Percentiles rank a stretch among this genome's conserved stretches.
These are phyloP conservation scores for Corythoichthys haematopterus DNA, from an alignment of 2,113 vertebrate genomes.

Conservation along the genomic window DNA sequence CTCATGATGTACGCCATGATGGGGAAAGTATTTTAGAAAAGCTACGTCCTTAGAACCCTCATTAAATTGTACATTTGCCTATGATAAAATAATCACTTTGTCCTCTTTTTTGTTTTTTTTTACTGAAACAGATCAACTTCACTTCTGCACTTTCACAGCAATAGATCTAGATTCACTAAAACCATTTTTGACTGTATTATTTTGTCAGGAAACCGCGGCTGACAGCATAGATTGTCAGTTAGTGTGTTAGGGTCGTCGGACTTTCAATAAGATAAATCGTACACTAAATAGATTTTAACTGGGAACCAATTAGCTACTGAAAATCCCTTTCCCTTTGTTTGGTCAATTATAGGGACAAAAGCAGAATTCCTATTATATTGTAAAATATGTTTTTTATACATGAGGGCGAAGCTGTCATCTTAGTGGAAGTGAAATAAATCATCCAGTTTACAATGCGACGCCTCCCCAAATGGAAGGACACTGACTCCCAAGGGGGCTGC, in stretches of 20 bases:
- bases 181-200: neutral
- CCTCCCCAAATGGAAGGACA: slow-evolving; percentile 10
- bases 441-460: slow-evolving; percentile 8
- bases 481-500: slow-evolving; percentile 38
- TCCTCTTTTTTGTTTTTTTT: too few relatives aligned
- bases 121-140: neutral
- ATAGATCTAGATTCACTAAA: neutral
- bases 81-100: too few relatives aligned
- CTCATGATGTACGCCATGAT: neutral
- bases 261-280: slow-evolving; percentile 39
- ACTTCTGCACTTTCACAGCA: neutral
- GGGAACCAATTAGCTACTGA: slow-evolving; percentile 24
- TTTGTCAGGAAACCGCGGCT: neutral
- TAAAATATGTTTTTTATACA: too few relatives aligned
- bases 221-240: slow-evolving; percentile 42
- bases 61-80: too few relatives aligned
- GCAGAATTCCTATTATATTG: neutral
- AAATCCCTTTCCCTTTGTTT: neutral
- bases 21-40: too few relatives aligned
- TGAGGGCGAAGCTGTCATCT: neutral
- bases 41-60: too few relatives aligned
- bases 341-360: neutral
- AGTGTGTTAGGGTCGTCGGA: slow-evolving; percentile 17
- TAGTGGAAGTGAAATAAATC: neutral
- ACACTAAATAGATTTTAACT: slow-evolving; percentile 30